Evolutionary conservation across 2,797 vertebrate genomes (phyloP), one percentile per base, ranked within the genome.

Genomic region (Propithecus perrieri): DNA sequence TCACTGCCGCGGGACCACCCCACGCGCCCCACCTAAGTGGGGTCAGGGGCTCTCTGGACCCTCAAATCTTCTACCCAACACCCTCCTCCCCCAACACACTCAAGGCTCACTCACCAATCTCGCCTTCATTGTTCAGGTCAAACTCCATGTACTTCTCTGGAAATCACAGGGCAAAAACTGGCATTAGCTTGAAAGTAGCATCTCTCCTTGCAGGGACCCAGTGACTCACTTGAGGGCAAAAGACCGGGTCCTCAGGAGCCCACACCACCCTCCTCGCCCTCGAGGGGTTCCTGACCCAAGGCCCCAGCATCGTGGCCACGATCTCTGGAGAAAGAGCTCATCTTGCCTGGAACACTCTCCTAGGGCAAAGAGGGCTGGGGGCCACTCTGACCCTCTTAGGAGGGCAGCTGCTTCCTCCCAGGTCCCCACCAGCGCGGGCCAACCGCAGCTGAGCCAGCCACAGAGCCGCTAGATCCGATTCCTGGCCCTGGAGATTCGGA

Each of bases 101-200:
- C 38, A 0, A 22, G 9, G 18, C 22, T 20, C 95, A 99, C 99
- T 99, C 98, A 99, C 99, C 99, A 4, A 99, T 99, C 88, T 99
- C 99, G 59, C 99, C 99, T 98, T 99, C 99, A 91, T 99, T 99
- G 61, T 99, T 99, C 95, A 99, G 98, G 99, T 99, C 99, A 97
- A 99, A 99, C 97, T 99, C 99, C 96, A 99, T 99, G 97, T 99
- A 99, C 98, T 99, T 99, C 98, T 99, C 99, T 99, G 98, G 75
- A 99, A 99, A 80, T 33, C 86, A 99, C 95, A 99, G 50, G 98
- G 74, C 72, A 91, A 88, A 91, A 46, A 2, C 57, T 1, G 24
- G 35, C 11, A 6, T 98, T 86, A 97, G 88, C 26, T 28, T 0
- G 1, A 53, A 61, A 53, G 94, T 35, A 85, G 69, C 94, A 43